Evolutionary conservation across 1,140 invertebrate species (phyloP).

Genomic region (Drosophila baimaii): DNA sequence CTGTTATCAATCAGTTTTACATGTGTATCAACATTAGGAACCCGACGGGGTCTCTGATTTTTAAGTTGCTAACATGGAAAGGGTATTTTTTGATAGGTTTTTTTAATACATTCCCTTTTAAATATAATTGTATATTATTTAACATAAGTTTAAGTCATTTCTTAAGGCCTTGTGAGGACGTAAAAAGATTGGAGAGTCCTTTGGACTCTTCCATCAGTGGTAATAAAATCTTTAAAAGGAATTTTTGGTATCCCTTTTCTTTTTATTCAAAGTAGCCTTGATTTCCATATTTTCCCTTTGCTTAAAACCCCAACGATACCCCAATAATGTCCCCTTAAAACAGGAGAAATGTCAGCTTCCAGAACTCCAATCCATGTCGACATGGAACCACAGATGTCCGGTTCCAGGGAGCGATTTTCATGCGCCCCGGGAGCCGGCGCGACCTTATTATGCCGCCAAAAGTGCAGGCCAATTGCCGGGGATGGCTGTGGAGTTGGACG

Average conservation of each 20-base stretch:
- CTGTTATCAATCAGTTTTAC: constrained; percentile 46
- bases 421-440: constrained; percentile 5
- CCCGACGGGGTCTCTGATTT: background rate
- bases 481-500: constrained; percentile 2
- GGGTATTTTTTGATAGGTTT: too few species aligned
- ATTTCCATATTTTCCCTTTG: background rate
- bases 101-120: background rate
- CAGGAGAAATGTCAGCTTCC: background rate
- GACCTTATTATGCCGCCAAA: constrained; percentile 63
- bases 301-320: background rate
- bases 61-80: background rate
- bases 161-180: background rate
- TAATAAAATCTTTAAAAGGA: background rate
- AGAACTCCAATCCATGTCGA: background rate
- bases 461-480: constrained; percentile 54
- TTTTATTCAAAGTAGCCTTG: background rate
- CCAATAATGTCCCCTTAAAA: background rate
- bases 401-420: constrained; percentile 11
- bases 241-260: too few species aligned
- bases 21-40: constrained; percentile 7
- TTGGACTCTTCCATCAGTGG: accelerated
- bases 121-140: background rate
- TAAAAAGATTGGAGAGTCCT: background rate
- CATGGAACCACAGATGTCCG: constrained; percentile 38
- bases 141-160: background rate